Percentiles rank a stretch among this genome's conserved stretches.
Evolutionary conservation across 1,140 invertebrate species (phyloP).

Genomic region (Chionoecetes opilio): DNA sequence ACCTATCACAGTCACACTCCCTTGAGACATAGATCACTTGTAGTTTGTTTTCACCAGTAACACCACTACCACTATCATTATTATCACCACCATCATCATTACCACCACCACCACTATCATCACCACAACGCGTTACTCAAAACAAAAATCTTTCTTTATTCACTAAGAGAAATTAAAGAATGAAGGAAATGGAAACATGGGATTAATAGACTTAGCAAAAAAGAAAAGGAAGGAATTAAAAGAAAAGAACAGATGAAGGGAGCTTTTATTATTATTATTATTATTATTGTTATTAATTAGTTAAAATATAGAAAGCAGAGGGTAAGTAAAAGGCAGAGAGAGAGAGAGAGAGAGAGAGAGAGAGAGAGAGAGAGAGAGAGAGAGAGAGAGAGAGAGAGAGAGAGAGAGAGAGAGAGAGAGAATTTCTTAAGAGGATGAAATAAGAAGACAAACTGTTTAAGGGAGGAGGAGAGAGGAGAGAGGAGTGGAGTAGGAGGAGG

Average conservation of each 20-base stretch:
- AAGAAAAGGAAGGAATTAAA: no score
- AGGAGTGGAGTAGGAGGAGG: background rate
- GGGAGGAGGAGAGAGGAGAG: background rate
- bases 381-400: conserved; percentile 39
- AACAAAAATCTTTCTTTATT: no score
- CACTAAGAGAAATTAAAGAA: no score
- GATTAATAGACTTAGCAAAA: no score
- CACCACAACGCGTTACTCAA: background rate
- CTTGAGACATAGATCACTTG: no score
- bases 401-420: background rate
- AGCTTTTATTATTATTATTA: no score
- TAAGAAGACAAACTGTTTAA: background rate
- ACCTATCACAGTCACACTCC: no score
- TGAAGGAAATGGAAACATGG: no score
- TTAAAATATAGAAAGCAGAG: background rate
- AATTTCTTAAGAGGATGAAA: background rate
- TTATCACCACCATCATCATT: background rate
- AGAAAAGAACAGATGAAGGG: no score
- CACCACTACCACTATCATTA: background rate
- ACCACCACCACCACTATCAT: background rate
- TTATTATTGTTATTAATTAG: no score
- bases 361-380: conserved; percentile 54
- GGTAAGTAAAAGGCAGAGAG: background rate
- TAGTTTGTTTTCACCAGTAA: background rate
- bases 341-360: conserved; percentile 39